A percentile compares a stretch with the other conserved stretches of the same genome.
phyloP scores from a whole-genome alignment of 1,140 invertebrate genomes.

The Euura lappo region DNA sequence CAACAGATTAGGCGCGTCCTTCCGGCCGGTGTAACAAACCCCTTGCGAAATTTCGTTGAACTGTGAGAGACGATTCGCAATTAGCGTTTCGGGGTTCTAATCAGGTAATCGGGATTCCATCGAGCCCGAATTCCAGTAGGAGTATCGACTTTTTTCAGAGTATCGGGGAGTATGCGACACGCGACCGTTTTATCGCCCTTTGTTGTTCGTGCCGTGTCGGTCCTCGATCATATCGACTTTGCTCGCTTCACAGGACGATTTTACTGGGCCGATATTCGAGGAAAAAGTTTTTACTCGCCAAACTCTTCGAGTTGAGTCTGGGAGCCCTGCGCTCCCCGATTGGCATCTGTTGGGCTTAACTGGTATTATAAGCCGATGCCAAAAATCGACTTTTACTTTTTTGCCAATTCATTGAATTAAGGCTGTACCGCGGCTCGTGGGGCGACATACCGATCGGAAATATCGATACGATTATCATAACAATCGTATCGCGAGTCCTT shows the following conservation, averaged over 20 bases:
- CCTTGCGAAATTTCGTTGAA: not conserved
- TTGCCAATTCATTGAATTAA: slow-evolving; percentile 5
- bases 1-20: not conserved
- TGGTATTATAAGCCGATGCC: not conserved
- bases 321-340: not conserved
- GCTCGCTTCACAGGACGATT: not conserved
- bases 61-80: not conserved
- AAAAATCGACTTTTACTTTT: not conserved
- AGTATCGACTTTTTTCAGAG: not conserved
- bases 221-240: not conserved
- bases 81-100: not conserved
- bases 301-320: not conserved
- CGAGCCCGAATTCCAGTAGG: too few species aligned
- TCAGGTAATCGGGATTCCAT: too few species aligned
- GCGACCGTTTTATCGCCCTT: not conserved
- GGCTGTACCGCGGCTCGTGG: not conserved
- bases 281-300: not conserved
- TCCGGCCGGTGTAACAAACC: not conserved
- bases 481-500: not conserved
- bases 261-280: not conserved
- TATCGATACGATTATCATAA: not conserved
- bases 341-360: not conserved
- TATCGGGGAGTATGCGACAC: not conserved
- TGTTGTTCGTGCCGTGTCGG: not conserved
- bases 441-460: not conserved